These are phyloP conservation scores for Laterallus jamaicensis DNA, from an alignment of 2,113 vertebrate genomes.

Conservation along the genomic window DNA sequence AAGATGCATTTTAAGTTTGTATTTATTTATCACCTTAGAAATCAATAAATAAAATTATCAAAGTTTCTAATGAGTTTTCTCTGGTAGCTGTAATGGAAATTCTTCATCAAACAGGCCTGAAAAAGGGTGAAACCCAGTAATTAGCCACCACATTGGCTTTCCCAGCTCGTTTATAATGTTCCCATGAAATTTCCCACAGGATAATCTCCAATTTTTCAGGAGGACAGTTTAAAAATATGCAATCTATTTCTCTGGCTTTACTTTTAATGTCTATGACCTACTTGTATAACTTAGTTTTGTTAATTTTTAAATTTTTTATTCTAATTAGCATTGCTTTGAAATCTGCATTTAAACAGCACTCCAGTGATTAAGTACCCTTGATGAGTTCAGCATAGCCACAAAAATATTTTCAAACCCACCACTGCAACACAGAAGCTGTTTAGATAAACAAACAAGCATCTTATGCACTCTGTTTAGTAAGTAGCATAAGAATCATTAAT, in stretches of 20 bases:
- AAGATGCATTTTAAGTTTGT: not conserved
- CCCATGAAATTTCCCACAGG: constrained; percentile 46
- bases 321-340: not conserved
- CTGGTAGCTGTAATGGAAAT: not conserved
- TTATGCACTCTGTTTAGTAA: not conserved
- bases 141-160: not conserved
- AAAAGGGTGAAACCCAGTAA: not conserved
- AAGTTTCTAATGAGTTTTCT: not conserved
- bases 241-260: constrained; percentile 11
- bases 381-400: not conserved
- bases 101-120: not conserved
- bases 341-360: not conserved
- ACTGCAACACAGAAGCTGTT: not conserved
- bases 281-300: not conserved
- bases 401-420: not conserved
- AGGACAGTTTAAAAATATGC: constrained; percentile 53
- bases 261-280: constrained; percentile 23
- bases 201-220: constrained; percentile 29
- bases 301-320: not conserved
- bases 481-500: not conserved
- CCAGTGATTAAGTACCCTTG: not conserved
- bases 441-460: not conserved
- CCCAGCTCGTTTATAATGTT: not conserved
- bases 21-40: not conserved
- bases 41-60: not conserved